Percentiles rank a stretch among this genome's conserved stretches.
These are phyloP conservation scores for Fulmarus glacialis DNA, from an alignment of 2,113 vertebrate genomes.

Conservation along the genomic window DNA sequence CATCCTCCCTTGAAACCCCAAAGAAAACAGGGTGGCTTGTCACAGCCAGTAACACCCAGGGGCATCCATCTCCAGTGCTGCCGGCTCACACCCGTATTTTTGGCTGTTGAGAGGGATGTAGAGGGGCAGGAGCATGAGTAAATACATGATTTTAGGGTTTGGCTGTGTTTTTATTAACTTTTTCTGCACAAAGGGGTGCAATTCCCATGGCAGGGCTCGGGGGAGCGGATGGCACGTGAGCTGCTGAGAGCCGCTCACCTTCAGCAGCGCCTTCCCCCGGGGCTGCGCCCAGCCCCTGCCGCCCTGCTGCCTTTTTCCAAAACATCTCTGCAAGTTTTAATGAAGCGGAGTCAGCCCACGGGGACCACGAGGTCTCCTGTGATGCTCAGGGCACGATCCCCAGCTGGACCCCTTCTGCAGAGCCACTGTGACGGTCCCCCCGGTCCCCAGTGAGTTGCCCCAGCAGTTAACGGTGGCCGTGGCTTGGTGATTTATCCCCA, in stretches of 20 bases:
- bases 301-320: constrained; percentile 24
- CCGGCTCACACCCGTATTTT: background rate
- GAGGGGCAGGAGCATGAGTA: background rate
- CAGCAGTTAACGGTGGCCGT: rapidly evolving
- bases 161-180: rapidly evolving
- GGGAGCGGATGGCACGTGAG: background rate
- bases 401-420: background rate
- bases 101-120: rapidly evolving
- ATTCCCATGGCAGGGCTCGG: background rate
- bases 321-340: constrained; percentile 49
- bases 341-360: background rate
- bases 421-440: rapidly evolving
- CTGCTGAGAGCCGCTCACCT: background rate
- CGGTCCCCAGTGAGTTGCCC: background rate
- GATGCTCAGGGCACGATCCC: background rate
- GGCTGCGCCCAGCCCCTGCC: background rate
- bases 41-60: background rate
- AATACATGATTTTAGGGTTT: rapidly evolving
- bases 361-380: background rate
- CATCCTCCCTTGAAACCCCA: background rate
- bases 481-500: background rate
- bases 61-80: background rate
- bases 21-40: background rate
- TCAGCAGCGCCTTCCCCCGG: background rate
- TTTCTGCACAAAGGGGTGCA: background rate